Percentiles rank a stretch among this genome's conserved stretches.
phyloP scores from a whole-genome alignment of 2,888 invertebrate species.

The Agriopis marginaria region DNA sequence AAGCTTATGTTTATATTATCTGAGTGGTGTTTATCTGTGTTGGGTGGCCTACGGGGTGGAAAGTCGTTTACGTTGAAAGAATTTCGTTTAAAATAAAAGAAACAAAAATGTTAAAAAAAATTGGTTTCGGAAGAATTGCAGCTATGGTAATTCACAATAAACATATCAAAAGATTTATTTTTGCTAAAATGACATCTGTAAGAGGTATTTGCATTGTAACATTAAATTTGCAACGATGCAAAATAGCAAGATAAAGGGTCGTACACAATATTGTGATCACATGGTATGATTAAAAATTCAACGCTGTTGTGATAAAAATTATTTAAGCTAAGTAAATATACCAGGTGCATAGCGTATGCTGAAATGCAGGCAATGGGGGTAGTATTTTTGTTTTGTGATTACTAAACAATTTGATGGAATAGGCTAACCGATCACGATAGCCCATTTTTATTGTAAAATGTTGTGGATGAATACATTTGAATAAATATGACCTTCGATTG shows the following conservation, averaged over 20 bases:
- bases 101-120: conserved; percentile 1
- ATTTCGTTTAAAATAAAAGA: not conserved
- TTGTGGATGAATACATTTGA: no score
- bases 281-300: conserved; percentile 2
- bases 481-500: no score
- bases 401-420: no score
- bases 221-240: not conserved
- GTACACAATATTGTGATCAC: no score
- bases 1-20: not conserved
- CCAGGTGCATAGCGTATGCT: not conserved
- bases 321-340: conserved; percentile 15
- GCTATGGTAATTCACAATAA: conserved; percentile 15
- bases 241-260: conserved; percentile 14
- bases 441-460: no score
- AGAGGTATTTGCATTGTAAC: conserved; percentile 28
- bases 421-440: no score
- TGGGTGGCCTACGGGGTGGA: not conserved
- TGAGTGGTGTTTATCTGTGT: not conserved
- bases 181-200: not conserved
- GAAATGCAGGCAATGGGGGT: no score
- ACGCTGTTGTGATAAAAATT: conserved; percentile 19
- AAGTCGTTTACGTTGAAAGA: not conserved
- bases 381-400: no score
- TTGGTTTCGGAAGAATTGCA: conserved; percentile 16
- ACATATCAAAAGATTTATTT: not conserved